Base-by-base conservation (phyloP, 2,888 invertebrate species). In the Exephanes ischioxanthus region DNA sequence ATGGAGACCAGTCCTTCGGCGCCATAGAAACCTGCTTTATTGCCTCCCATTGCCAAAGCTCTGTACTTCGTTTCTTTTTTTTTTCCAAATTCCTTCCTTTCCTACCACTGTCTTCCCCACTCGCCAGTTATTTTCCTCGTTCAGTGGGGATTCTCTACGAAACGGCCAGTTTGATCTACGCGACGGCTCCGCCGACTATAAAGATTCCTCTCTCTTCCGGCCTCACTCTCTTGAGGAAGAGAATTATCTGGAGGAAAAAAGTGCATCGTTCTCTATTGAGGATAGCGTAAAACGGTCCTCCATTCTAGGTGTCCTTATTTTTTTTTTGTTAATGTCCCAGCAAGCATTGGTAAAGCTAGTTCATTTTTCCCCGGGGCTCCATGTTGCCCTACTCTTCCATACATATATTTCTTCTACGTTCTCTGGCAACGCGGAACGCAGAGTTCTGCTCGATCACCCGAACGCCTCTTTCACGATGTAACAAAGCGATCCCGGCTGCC, bases 21-120 rank as follows among this genome's bases (percentile, higher is more conserved):
- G 84, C 89, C 88, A 87, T 88, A 67, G 83, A 80, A 86, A 80
- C 63, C 61, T 66, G 87, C 89, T 91, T 90, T 91, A 91, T 88
- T 81, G 88, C 88, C 88, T 81, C 72, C 86, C 88, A 84, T 86
- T 88, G 88, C 85, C 89, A 87, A 89, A 84, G 77, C 79, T 85
- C 87, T 37, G 41, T 75, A 51, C 51, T 16, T 37, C 22, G 53
- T 6, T 88, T 87, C 83, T 75, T 14, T 37, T 19, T 45, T 75
- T 63, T 11, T 41, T 11, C 2, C 41, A 41, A 41, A 41, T 41
- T 9, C 70, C 22, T 51, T 51, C 11, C 61, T 26, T 2, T 30
- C n/a, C 1, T 16, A 58, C 33, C 9, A 66, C 33, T 45, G 61
- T 75, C 53, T 75, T 76, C 41, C 37, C 16, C 0, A 22, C 63